Evolutionary conservation across 2,888 invertebrate genomes (phyloP), one percentile per base, ranked within the genome.

Genomic region (Creontiades dilutus): DNA sequence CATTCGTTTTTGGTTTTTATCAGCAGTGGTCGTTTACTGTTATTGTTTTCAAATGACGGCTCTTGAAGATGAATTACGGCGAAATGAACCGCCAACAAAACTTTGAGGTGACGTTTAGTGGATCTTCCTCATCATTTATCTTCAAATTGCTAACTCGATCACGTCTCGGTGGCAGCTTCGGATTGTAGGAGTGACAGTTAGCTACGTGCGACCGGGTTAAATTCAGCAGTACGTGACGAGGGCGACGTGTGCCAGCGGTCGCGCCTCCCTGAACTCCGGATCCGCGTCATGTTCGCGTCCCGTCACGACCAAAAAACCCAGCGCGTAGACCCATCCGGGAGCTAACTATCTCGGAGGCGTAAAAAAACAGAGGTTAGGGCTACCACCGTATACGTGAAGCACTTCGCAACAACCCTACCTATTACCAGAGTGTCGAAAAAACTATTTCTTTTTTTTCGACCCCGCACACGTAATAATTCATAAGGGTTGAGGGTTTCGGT

Each of bases 401-500:
- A 61, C 68, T 68, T 68, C 68, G 68, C 23, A 23, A 68, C 68
- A 68, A 52, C 82, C 82, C 47, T 19, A 52, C 82, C 52, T 82
- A 82, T 82, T 82, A 82, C 52, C 52, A 52, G 19, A 82, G 3
- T 82, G 82, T 82, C 82, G 68, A 23, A 82, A 23, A 48, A 46
- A 16, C 28, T 11, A 46, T 14, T 9, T 52, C 16, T 52, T 82
- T 52, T 82, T 86, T 27, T 75, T 75, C 57, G 28, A n/a, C 7
- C 48, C 68, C 86, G 27, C 55, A 47, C 75, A 75, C 46, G 86
- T 86, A 86, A 86, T 86, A 86, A 86, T 86, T 86, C 86, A 86
- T 86, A 86, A 86, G 86, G 86, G 75, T 75, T 86, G 86, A 75
- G 75, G 75, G 68, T 68, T 68, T 27, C 46, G 52, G 48, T 48